A percentile compares a stretch with the other conserved stretches of the same genome.
Evolutionary conservation across 2,888 invertebrate genomes (phyloP).

Genomic region (Ichneumon xanthorius): DNA sequence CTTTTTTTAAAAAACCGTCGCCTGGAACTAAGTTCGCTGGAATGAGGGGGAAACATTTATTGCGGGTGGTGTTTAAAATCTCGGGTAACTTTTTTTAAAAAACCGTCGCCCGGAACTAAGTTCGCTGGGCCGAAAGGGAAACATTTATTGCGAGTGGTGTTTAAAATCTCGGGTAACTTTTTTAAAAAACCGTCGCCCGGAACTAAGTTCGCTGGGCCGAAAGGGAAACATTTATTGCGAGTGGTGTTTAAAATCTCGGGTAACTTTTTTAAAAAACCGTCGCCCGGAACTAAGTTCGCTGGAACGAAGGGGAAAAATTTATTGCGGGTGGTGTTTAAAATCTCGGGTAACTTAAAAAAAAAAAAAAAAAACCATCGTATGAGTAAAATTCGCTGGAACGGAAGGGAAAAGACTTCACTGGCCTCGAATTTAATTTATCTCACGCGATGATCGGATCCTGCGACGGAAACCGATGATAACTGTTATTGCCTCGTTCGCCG

Average conservation of each 20-base stretch:
- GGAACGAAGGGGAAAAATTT: background rate
- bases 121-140: background rate
- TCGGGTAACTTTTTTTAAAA: no score
- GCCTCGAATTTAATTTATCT: conserved; percentile 46
- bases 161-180: no score
- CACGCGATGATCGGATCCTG: conserved; percentile 24
- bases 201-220: background rate
- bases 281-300: background rate
- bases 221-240: background rate
- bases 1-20: background rate
- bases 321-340: no score
- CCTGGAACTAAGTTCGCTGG: background rate
- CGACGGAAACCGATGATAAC: conserved; percentile 58
- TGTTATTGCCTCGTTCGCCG: conserved; percentile 54
- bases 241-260: no score
- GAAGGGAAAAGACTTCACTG: conserved; percentile 16
- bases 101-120: background rate
- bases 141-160: no score
- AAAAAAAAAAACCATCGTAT: background rate
- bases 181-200: background rate
- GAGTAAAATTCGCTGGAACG: background rate
- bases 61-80: background rate
- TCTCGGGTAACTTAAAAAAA: no score
- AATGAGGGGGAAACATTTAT: background rate
- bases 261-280: no score